Base-by-base conservation (phyloP, 2,797 vertebrate species). In the Streptopelia turtur region DNA sequence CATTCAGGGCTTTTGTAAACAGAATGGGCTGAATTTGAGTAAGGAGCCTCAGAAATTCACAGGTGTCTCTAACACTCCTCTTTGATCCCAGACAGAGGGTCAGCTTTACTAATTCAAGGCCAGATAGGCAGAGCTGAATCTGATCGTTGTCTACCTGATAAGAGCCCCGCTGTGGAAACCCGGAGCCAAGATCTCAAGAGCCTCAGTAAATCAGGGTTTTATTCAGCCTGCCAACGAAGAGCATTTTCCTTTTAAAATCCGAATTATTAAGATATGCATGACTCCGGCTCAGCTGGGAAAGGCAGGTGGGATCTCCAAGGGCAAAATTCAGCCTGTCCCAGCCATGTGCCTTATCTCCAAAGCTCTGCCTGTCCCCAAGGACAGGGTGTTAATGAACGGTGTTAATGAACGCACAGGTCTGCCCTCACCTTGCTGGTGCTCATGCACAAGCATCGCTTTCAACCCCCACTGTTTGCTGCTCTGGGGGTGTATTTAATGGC, bases 101-200 rank as follows among this genome's bases (percentile, higher is more conserved):
- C 72, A 66, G 90, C 50, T 6, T 39, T 31, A 28, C 20, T 84
- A 74, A 90, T 83, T 24, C 60, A 21, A 56, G 76, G 90, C 49
- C 52, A n/a, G 69, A 11, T 4, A 69, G 87, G 84, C 63, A 61
- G 69, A 53, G 80, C 68, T 16, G 79, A 64, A 35, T 13, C 55
- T 12, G 92, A 82, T 94, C 5, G 1, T 14, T 87, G 93, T 69
- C 89, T 64, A 11, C 71, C 63, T 7, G 90, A 66, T 82, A 83
- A 87, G 53, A 83, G 72, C 90, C 76, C 37, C 35, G 94, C 11
- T 68, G 61, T 53, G 88, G 88, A 80, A 89, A 79, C 68, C 69
- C 31, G 0, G 45, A 10, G 60, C 57, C 55, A 25, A 33, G 57
- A 45, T 69, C 78, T 89, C 69, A 9, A 3, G 59, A 41, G 77